Percentiles rank a stretch among this genome's conserved stretches.
These are phyloP conservation scores for Lanius ludovicianus DNA, from an alignment of 2,113 vertebrate genomes.

Conservation along the genomic window DNA sequence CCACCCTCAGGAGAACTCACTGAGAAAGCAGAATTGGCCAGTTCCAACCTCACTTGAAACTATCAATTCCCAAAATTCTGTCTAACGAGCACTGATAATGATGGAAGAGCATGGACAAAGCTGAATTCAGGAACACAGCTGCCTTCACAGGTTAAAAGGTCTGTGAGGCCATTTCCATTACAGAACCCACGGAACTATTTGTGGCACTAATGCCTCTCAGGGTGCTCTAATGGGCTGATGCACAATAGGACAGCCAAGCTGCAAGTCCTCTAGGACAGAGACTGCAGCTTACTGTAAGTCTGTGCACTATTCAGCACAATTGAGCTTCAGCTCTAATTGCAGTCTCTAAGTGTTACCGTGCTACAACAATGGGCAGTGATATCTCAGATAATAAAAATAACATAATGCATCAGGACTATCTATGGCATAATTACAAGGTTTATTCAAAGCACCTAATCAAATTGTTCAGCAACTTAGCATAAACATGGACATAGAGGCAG, in stretches of 20 bases:
- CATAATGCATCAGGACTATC: not conserved
- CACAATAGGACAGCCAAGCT: not conserved
- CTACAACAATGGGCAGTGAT: not conserved
- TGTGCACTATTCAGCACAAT: not conserved
- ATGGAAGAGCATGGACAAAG: not conserved
- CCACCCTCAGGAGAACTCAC: not conserved
- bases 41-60: not conserved
- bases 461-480: not conserved
- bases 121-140: not conserved
- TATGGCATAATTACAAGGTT: conserved; percentile 16
- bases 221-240: not conserved
- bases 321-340: not conserved
- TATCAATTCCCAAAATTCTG: not conserved
- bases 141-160: not conserved
- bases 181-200: not conserved
- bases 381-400: not conserved
- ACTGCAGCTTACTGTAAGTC: not conserved
- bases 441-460: conserved; percentile 45
- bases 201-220: not conserved
- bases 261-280: not conserved
- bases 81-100: not conserved
- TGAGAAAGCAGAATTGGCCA: not conserved
- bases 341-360: not conserved
- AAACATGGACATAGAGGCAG: not conserved
- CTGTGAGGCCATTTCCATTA: not conserved